These are phyloP conservation scores for Hemicentrotus pulcherrimus DNA, from an alignment of 35 echinoderm and acorn worm species.

Conservation along the genomic window DNA sequence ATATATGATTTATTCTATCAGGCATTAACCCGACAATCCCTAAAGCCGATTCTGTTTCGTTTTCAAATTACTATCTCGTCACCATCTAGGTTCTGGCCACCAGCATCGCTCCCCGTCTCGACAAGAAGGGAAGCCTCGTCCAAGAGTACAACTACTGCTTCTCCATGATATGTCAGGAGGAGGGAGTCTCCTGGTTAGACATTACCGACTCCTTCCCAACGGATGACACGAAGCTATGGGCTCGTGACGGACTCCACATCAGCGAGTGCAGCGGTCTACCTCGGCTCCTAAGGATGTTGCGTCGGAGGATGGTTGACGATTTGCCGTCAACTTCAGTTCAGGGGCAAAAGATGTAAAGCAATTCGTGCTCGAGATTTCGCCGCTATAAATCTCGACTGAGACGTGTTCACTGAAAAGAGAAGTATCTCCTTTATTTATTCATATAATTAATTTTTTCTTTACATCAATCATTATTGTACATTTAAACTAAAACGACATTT, in stretches of 20 bases:
- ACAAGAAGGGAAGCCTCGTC: slow-evolving; percentile 1
- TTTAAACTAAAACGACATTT: too few species aligned
- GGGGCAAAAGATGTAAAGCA: background rate
- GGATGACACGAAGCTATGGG: background rate
- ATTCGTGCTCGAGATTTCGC: too few species aligned
- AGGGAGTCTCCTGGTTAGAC: background rate
- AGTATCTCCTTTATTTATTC: background rate
- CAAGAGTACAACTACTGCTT: background rate
- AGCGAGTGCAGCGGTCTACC: slow-evolving; percentile 25
- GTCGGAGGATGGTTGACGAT: background rate
- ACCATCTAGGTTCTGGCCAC: background rate
- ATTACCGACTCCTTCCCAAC: background rate
- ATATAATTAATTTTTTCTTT: too few species aligned
- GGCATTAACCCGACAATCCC: too few species aligned
- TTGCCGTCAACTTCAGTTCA: background rate
- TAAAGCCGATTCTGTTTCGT: too few species aligned
- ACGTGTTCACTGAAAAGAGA: background rate
- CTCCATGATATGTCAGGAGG: background rate
- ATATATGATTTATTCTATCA: too few species aligned
- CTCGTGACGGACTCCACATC: slow-evolving; percentile 24
- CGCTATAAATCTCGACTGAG: too few species aligned
- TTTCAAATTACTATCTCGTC: background rate
- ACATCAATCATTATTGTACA: too few species aligned
- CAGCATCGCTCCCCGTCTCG: slow-evolving; percentile 23
- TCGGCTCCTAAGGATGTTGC: background rate